A percentile compares a stretch with the other conserved stretches of the same genome.
These are phyloP conservation scores for Caracal caracal DNA, from an alignment of 2,113 vertebrate species.

Conservation along the genomic window DNA sequence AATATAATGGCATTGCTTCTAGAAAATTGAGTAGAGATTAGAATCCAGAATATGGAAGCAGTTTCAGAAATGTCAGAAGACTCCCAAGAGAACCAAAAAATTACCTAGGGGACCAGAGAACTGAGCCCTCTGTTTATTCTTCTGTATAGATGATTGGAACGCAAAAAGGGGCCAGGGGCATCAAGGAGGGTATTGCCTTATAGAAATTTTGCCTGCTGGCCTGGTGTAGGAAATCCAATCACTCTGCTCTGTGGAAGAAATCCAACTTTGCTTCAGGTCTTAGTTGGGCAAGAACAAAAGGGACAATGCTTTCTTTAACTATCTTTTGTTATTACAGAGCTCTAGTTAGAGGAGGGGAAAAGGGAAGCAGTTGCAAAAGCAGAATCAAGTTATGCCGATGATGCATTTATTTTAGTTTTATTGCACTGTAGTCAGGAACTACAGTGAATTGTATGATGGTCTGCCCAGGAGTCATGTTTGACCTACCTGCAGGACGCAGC, in stretches of 20 bases:
- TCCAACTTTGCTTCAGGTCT: neutral
- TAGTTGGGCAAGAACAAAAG: conserved; percentile 41
- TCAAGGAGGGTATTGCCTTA: neutral
- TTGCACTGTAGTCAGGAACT: neutral
- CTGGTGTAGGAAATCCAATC: neutral
- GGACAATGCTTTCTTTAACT: conserved; percentile 16
- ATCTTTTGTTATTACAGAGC: neutral
- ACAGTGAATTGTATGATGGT: neutral
- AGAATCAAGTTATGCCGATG: neutral
- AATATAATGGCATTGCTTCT: neutral
- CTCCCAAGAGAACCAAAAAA: neutral
- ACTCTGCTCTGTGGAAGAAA: neutral
- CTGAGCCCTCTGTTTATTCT: neutral
- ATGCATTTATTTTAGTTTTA: neutral
- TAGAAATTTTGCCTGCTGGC: neutral
- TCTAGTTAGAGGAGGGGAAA: neutral
- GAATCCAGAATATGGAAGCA: neutral
- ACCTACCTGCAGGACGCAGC: neutral
- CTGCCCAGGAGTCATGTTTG: neutral
- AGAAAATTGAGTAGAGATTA: conserved; percentile 23
- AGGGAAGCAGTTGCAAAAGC: neutral
- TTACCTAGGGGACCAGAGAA: neutral
- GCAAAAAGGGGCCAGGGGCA: neutral
- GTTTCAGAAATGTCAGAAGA: conserved; percentile 20
- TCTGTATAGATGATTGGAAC: neutral